Evolutionary conservation across 1,140 invertebrate species (phyloP), one percentile per base, ranked within the genome.

Genomic region (Dreissena rostriformis): DNA sequence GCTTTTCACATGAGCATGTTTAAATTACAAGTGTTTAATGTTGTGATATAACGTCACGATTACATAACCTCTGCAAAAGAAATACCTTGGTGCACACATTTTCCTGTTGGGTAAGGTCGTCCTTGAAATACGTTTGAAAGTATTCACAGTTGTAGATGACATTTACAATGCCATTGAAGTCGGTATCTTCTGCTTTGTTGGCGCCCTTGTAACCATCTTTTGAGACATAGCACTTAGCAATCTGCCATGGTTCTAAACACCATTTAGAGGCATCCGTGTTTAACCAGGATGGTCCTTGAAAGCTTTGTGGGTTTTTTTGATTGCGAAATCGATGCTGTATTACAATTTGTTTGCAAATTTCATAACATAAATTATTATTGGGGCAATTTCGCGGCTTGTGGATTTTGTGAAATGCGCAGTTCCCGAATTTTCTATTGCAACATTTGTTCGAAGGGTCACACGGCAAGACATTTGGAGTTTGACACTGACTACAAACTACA

Each of bases 221-320:
- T 19, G 67, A 29, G 24, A 70, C 39, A 29, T 70, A 70, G 19
- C 67, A 70, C 26, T 70, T 70, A 17, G 67, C 67, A 70, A 70
- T 29, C 10, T 70, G 67, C 67, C 67, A 70, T 10, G 67, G 29
- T 19, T 70, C 29, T 11, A 22, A 26, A 29, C 67, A 70, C 67
- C 22, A 28, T 70, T 26, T 22, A 24, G 19, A 29, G 19, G 29
- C 67, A 29, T 70, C 67, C 11, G 67, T 70, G 39, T 70, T 70
- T 10, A 10, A 8, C 67, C 67, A 70, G 5, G 67, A 70, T 11
- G 67, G 12, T n/a, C n/a, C n/a, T n/a, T n/a, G n/a, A n/a, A n/a
- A n/a, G n/a, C n/a, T n/a, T n/a, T n/a, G n/a, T n/a, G n/a, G n/a
- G n/a, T n/a, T n/a, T n/a, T n/a, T n/a, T n/a, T n/a, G n/a, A 19